phyloP scores from a whole-genome alignment of 2,888 invertebrate genomes.

The Drosophila putrida region DNA sequence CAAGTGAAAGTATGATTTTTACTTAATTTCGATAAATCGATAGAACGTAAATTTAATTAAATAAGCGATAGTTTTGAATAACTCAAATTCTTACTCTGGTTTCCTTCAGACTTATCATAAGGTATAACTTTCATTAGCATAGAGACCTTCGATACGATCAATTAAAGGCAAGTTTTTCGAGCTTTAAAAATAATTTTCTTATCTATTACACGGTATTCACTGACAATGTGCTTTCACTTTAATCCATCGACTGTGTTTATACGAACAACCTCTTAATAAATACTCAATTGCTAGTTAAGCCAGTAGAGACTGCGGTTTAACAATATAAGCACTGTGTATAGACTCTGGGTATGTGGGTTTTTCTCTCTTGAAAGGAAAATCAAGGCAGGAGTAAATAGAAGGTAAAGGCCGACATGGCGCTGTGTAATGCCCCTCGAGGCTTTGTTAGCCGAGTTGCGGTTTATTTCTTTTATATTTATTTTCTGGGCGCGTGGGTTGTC shows the following conservation, averaged over 20 bases:
- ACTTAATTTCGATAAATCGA: too few relatives aligned
- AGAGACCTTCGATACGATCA: too few relatives aligned
- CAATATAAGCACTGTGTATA: slow-evolving; percentile 18
- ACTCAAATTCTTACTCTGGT: too few relatives aligned
- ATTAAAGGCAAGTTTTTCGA: too few relatives aligned
- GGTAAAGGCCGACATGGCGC: neutral
- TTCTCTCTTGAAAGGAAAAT: neutral
- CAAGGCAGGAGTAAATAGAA: slow-evolving; percentile 2
- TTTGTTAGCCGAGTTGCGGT: slow-evolving; percentile 34
- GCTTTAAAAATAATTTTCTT: too few relatives aligned
- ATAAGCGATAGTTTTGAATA: too few relatives aligned
- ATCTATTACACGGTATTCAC: too few relatives aligned
- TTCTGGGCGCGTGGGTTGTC: slow-evolving; percentile 38
- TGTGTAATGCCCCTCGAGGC: slow-evolving; percentile 14
- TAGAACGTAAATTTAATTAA: too few relatives aligned
- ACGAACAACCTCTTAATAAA: slow-evolving; percentile 5
- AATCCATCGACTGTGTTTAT: slow-evolving; percentile 7
- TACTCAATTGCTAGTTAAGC: slow-evolving; percentile 42
- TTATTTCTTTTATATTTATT: slow-evolving; percentile 19
- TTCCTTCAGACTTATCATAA: too few relatives aligned
- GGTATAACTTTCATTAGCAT: too few relatives aligned
- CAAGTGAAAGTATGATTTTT: too few relatives aligned
- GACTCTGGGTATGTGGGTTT: neutral
- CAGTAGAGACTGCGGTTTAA: slow-evolving; percentile 48
- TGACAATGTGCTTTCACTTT: slow-evolving; percentile 5